Conservation (phyloP, 2,888 invertebrate species). For the Automeris io region DNA sequence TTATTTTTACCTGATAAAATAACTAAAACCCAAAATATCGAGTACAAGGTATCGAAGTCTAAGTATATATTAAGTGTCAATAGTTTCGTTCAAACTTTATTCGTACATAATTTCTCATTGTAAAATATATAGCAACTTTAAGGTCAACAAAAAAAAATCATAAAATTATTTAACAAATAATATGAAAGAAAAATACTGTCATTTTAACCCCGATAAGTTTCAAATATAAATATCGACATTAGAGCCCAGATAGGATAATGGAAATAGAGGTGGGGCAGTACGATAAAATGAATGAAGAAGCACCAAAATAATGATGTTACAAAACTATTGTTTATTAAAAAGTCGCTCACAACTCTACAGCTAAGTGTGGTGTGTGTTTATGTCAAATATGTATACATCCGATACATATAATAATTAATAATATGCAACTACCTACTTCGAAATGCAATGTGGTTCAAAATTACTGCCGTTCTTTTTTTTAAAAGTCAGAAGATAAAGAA, state of each 20-base stretch:
- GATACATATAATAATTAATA: slow-evolving; percentile 53
- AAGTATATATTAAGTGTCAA: no score
- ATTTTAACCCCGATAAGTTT: no score
- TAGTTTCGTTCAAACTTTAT: no score
- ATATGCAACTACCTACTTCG: slow-evolving; percentile 36
- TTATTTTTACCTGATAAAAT: no score
- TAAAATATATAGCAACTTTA: no score
- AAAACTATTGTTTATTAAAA: slow-evolving; percentile 72
- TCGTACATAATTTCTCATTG: no score
- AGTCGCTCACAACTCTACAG: slow-evolving; percentile 65
- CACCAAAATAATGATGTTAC: slow-evolving; percentile 50
- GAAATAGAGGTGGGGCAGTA: slow-evolving; percentile 46
- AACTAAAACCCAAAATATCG: no score
- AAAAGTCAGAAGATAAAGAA: slow-evolving; percentile 50
- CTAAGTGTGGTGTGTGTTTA: slow-evolving; percentile 49
- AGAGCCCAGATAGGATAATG: slow-evolving; percentile 34
- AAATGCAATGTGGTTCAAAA: slow-evolving; percentile 47
- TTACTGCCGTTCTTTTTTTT: slow-evolving; percentile 24
- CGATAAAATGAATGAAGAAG: slow-evolving; percentile 48
- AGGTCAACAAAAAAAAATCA: no score
- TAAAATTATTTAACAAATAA: no score
- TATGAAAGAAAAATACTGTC: no score
- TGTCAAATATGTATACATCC: slow-evolving; percentile 45
- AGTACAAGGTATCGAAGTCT: no score
- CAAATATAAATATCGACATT: not conserved